These are phyloP conservation scores for Pterostichus madidus DNA, from an alignment of 2,888 invertebrate genomes.

Conservation along the genomic window DNA sequence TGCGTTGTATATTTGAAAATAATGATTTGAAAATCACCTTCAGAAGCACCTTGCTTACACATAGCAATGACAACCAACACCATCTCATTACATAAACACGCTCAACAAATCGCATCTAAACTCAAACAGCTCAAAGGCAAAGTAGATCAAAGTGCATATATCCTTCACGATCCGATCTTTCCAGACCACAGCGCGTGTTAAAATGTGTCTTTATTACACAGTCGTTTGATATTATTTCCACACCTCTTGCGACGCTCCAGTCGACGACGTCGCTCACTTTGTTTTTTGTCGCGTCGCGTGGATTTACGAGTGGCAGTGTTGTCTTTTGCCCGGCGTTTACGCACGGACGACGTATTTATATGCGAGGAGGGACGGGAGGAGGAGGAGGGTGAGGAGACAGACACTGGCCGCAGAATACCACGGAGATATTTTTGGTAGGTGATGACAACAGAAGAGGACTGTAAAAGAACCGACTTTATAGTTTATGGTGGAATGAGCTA, in stretches of 20 bases:
- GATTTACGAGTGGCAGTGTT: slow-evolving; percentile 64
- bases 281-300: slow-evolving; percentile 58
- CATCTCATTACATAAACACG: slow-evolving; percentile 31
- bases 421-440: slow-evolving; percentile 51
- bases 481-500: slow-evolving; percentile 45
- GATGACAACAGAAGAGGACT: slow-evolving; percentile 53
- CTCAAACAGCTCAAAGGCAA: slow-evolving; percentile 21
- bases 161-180: slow-evolving; percentile 36
- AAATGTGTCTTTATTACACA: slow-evolving; percentile 73
- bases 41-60: slow-evolving; percentile 40
- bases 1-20: background rate
- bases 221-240: slow-evolving; percentile 72
- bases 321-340: slow-evolving; percentile 66
- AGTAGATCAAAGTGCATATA: slow-evolving; percentile 32
- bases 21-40: slow-evolving; percentile 26
- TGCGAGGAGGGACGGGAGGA: background rate
- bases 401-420: slow-evolving; percentile 35
- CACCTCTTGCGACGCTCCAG: slow-evolving; percentile 70
- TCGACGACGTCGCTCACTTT: slow-evolving; percentile 18
- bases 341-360: slow-evolving; percentile 64
- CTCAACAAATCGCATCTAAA: slow-evolving; percentile 19
- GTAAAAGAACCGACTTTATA: slow-evolving; percentile 49
- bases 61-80: slow-evolving; percentile 44
- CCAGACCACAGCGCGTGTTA: slow-evolving; percentile 70
- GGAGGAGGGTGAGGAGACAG: background rate